Evolutionary conservation across 2,113 vertebrate species (phyloP).

Genomic region (Forbesichthys agassizii): DNA sequence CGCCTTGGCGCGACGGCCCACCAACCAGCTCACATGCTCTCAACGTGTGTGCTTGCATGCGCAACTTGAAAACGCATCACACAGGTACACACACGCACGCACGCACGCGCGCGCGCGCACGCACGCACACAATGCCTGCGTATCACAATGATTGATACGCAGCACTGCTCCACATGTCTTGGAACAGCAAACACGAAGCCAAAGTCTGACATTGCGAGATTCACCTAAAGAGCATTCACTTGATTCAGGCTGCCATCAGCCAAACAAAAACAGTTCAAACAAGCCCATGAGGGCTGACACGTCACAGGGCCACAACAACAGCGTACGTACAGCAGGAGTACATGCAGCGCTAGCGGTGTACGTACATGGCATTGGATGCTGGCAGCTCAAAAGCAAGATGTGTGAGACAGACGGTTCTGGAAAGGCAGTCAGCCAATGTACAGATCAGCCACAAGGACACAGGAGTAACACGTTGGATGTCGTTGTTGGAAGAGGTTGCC

Average conservation of each 20-base stretch:
- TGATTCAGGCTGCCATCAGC: slow-evolving; percentile 22
- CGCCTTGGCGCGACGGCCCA: neutral
- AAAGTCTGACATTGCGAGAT: neutral
- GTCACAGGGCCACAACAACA: slow-evolving; percentile 22
- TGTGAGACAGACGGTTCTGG: slow-evolving; percentile 37
- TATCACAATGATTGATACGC: no score
- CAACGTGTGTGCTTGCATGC: slow-evolving; percentile 33
- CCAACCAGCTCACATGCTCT: neutral
- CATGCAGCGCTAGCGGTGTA: slow-evolving; percentile 8
- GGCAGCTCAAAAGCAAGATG: slow-evolving; percentile 38
- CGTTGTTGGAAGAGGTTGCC: slow-evolving; percentile 45
- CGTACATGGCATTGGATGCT: slow-evolving; percentile 49
- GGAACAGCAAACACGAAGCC: slow-evolving; percentile 11
- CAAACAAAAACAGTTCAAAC: slow-evolving; percentile 9
- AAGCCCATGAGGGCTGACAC: neutral
- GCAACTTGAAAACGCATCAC: slow-evolving; percentile 7
- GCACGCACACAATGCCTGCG: neutral
- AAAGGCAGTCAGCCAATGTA: slow-evolving; percentile 22
- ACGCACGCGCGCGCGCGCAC: neutral
- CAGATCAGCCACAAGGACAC: slow-evolving; percentile 13
- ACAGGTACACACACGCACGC: slow-evolving; percentile 1
- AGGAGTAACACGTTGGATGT: slow-evolving; percentile 11
- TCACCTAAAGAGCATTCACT: slow-evolving; percentile 2
- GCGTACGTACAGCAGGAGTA: neutral
- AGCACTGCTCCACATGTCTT: slow-evolving; percentile 2